Conservation (phyloP, 2,113 vertebrate species). For the Bostrychus sinensis region DNA sequence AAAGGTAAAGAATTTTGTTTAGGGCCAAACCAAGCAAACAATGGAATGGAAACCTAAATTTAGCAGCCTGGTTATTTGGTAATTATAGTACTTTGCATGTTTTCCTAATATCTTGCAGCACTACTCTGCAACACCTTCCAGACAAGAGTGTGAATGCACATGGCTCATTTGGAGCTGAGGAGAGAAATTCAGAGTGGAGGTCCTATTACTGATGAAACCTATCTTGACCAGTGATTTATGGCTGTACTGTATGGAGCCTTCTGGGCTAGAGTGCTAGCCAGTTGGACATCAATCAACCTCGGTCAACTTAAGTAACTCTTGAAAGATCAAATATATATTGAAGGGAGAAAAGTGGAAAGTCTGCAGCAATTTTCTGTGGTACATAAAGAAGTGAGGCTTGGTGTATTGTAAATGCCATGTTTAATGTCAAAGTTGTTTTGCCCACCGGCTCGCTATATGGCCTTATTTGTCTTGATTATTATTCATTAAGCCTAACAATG, state of each 20-base stretch:
- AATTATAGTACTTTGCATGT: too few species aligned
- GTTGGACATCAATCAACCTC: slow-evolving; percentile 4
- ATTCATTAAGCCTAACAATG: slow-evolving; percentile 32
- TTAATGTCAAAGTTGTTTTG: slow-evolving; percentile 47
- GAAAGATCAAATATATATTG: slow-evolving; percentile 7
- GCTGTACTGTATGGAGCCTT: background rate
- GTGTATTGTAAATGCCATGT: slow-evolving; percentile 20
- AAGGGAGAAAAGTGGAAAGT: background rate
- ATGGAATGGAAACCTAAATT: too few species aligned
- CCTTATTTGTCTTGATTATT: slow-evolving; percentile 35
- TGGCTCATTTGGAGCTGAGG: background rate
- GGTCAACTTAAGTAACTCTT: slow-evolving; percentile 14
- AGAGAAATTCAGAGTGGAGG: slow-evolving; percentile 2
- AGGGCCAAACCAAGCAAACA: too few species aligned
- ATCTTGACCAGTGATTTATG: slow-evolving; percentile 10
- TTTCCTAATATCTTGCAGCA: background rate
- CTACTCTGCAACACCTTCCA: background rate
- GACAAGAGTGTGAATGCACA: background rate
- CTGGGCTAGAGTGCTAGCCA: background rate
- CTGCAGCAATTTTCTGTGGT: slow-evolving; percentile 8
- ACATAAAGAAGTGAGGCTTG: background rate
- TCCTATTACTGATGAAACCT: slow-evolving; percentile 9
- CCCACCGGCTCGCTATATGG: slow-evolving; percentile 15
- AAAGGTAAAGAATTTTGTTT: too few species aligned
- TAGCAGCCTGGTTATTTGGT: too few species aligned